Evolutionary conservation across 2,113 vertebrate genomes (phyloP).

Genomic region (Mormyrus lacerda): DNA sequence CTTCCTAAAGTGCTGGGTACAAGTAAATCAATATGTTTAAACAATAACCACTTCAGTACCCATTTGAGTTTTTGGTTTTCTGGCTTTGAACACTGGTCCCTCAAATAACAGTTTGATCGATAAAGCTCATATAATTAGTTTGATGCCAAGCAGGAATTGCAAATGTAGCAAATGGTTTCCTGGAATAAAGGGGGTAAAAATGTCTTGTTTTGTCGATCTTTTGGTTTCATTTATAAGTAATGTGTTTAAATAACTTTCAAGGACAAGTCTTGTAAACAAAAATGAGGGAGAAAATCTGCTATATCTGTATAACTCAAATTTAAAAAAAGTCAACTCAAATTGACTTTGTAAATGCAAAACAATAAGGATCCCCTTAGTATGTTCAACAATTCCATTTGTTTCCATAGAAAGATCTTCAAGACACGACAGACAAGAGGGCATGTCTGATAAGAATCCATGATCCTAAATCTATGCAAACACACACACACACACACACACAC

Average conservation of each 20-base stretch:
- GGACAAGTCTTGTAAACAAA: background rate
- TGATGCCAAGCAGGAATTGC: background rate
- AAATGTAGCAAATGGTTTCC: background rate
- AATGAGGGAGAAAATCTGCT: background rate
- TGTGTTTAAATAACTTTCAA: background rate
- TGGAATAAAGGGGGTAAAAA: background rate
- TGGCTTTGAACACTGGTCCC: background rate
- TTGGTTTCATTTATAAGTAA: background rate
- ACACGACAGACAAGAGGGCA: background rate
- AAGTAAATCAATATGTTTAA: slow-evolving; percentile 10
- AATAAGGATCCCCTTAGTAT: background rate
- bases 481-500: background rate
- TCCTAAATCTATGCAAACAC: background rate
- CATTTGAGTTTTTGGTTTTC: background rate
- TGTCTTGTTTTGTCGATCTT: background rate
- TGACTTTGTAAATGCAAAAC: background rate
- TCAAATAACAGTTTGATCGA: background rate
- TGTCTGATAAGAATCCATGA: background rate
- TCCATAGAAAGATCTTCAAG: background rate
- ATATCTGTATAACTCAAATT: background rate
- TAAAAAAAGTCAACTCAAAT: background rate
- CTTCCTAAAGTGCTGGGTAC: background rate
- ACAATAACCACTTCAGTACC: background rate
- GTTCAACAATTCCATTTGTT: background rate
- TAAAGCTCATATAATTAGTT: background rate